Percentiles rank a stretch among this genome's conserved stretches.
Evolutionary conservation across 2,888 invertebrate genomes (phyloP).

Genomic region (Acanthosepion pharaonis): DNA sequence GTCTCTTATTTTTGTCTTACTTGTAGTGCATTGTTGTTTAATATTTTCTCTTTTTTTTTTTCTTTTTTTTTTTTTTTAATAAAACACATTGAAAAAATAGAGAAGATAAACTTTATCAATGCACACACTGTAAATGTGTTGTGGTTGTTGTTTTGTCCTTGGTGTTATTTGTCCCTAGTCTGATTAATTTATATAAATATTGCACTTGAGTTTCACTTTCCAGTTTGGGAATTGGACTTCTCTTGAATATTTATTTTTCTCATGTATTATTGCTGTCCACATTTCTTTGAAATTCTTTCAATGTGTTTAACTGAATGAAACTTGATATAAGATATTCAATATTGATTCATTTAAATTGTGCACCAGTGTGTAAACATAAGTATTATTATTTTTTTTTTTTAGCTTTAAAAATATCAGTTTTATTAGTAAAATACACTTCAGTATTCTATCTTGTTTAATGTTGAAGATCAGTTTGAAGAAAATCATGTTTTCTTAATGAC

Average conservation of each 20-base stretch:
- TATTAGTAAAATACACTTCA: no score
- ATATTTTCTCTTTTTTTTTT: no score
- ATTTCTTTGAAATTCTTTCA: background rate
- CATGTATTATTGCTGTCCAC: background rate
- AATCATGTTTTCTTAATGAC: no score
- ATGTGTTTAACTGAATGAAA: background rate
- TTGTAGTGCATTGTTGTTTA: no score
- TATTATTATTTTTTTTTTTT: no score
- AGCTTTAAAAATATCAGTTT: no score
- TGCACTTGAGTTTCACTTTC: background rate
- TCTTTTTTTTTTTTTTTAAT: no score
- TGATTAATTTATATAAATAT: background rate
- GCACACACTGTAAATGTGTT: background rate
- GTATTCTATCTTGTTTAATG: no score
- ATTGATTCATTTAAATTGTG: no score
- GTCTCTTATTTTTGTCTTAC: no score
- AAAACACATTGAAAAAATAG: background rate
- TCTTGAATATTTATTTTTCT: background rate
- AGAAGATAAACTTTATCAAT: background rate
- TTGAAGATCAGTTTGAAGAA: no score
- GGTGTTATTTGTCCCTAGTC: background rate
- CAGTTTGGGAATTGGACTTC: background rate
- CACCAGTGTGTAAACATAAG: no score
- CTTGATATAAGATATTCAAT: background rate
- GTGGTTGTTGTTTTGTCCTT: background rate